Evolutionary conservation across 1,140 invertebrate genomes (phyloP).

Genomic region (Saccostrea echinata): DNA sequence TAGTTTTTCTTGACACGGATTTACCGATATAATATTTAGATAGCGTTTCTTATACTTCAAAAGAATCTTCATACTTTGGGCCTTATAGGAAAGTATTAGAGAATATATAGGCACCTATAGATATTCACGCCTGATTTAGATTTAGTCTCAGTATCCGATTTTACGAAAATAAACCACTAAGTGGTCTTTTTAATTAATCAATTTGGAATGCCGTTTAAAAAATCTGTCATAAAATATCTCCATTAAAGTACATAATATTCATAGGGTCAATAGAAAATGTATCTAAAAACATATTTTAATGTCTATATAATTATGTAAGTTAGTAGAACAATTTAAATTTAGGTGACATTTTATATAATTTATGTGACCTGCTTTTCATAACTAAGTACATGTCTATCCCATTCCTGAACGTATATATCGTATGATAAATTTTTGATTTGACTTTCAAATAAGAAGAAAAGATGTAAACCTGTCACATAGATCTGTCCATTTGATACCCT

Average conservation of each 20-base stretch:
- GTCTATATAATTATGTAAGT: slow-evolving; percentile 26
- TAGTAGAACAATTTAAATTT: not conserved
- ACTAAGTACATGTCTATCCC: not conserved
- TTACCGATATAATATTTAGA: not conserved
- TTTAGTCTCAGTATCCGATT: not conserved
- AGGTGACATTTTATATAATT: slow-evolving; percentile 6
- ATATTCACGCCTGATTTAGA: not conserved
- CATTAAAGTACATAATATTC: not conserved
- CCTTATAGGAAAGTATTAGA: not conserved
- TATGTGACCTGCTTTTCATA: slow-evolving; percentile 20
- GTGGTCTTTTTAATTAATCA: slow-evolving; percentile 6
- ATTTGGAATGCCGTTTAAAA: slow-evolving; percentile 7
- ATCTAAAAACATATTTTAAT: not conserved
- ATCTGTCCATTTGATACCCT: not conserved
- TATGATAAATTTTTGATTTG: slow-evolving; percentile 1
- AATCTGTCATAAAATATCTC: not conserved
- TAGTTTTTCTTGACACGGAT: slow-evolving; percentile 7
- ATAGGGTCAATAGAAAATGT: not conserved
- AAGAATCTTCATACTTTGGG: not conserved
- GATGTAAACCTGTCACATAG: not conserved
- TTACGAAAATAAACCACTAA: not conserved
- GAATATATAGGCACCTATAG: not conserved
- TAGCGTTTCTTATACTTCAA: not conserved
- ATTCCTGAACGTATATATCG: not conserved
- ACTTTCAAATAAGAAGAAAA: slow-evolving; percentile 10